Evolutionary conservation across 2,888 invertebrate genomes (phyloP), one percentile per base, ranked within the genome.

Genomic region (Hirtodrosophila duncani): DNA sequence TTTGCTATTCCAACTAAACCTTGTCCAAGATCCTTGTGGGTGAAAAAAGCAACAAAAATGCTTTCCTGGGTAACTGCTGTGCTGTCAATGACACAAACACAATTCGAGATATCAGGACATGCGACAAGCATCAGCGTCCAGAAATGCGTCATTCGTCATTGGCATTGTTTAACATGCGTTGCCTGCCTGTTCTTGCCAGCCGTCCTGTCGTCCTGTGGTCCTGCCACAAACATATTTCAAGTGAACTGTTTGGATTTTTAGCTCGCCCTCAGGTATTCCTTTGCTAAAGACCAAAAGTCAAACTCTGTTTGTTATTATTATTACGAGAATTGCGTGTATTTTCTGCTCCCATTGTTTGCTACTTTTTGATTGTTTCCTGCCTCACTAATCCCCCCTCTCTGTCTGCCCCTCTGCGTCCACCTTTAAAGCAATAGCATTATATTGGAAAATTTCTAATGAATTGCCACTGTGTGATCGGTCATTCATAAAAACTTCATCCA

Each of bases 81-180:
- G 46, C 71, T 80, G 69, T 77, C 81, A 72, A 55, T 75, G 78
- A 67, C 81, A 63, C 63, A 63, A 72, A 67, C 81, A 63, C 63
- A 63, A 72, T 77, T 56, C 46, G 45, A 56, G 41, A 53, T 29
- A 36, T 36, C 29, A 37, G 18, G n/a, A n/a, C n/a, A n/a, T n/a
- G n/a, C n/a, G n/a, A n/a, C 3, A 20, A 20, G 20, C 20, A 20
- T 4, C 4, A 20, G 20, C 20, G 6, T 37, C 50, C 21, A 50
- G 50, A 59, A 63, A 63, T 59, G 48, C 50, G 75, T 75, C 75
- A 75, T 75, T 75, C 75, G 81, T 75, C 79, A 75, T 81, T 74
- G 55, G 46, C 56, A 67, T 81, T 75, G 75, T 69, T 69, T 53
- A 49, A 55, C 53, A 52, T 31, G 41, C 50, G 24, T 33, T 51